Evolutionary conservation across 2,113 vertebrate species (phyloP), one percentile per base, ranked within the genome.

Genomic region (Guaruba guarouba): DNA sequence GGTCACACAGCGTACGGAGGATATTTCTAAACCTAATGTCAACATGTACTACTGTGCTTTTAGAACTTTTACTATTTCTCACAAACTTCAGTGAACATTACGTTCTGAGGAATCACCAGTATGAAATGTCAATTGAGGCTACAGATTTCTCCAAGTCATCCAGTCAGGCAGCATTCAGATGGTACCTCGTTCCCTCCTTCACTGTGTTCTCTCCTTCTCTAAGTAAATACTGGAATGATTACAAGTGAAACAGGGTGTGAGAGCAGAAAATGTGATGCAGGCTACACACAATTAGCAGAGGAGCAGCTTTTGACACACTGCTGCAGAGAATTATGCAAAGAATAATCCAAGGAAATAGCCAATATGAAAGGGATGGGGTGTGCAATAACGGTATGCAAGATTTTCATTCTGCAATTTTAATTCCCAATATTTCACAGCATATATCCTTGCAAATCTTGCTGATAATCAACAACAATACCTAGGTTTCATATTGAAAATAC

Each of bases 221-320:
- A n/a, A 70, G 71, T 68, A 95, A 96, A 96, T 43, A 95, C 92
- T 88, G 92, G 82, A 96, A 94, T n/a, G 64, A 87, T 90, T 87
- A 81, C 84, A 93, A 93, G 86, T 51, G 75, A 94, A 95, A 92
- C 82, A 85, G 87, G 51, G 89, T 82, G 43, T 12, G 28, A 88
- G 91, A 91, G 82, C 90, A 95, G 75, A 76, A 85, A 85, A 93
- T 55, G 79, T 24, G 75, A 75, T 61, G 54, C 63, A 93, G 68
- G 79, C 75, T 75, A 88, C 81, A 87, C 49, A 90, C 81, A 91
- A 62, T 85, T 67, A 94, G 54, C 84, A 91, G 81, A 92, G n/a
- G 59, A 91, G 94, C 78, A 71, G 54, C 63, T 83, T 85, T 24
- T 85, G 83, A 43, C 57, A 84, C 41, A 22, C 31, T 90, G 71